These are phyloP conservation scores for Tenthredo notha DNA, from an alignment of 2,888 invertebrate species.

Conservation along the genomic window DNA sequence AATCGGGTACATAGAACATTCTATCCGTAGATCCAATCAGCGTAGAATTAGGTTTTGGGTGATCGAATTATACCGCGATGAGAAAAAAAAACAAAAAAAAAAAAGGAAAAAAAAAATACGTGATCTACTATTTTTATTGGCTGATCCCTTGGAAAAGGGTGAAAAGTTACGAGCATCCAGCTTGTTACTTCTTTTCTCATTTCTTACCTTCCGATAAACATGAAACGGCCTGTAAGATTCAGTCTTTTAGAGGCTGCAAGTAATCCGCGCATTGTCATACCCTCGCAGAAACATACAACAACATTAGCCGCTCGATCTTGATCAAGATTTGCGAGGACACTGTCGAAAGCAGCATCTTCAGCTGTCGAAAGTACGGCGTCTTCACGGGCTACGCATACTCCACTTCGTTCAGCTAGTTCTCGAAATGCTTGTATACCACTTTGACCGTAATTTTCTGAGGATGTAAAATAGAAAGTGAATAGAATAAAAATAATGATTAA, in stretches of 20 bases:
- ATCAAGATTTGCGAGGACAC: constrained; percentile 80
- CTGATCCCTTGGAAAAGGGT: not conserved
- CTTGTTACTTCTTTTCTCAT: not conserved
- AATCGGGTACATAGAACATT: not conserved
- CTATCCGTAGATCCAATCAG: not conserved
- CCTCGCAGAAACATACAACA: constrained; percentile 90
- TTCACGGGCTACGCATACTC: constrained; percentile 87
- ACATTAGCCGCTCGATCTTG: constrained; percentile 82
- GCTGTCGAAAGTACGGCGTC: constrained; percentile 83
- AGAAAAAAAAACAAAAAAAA: not conserved
- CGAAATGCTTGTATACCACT: constrained; percentile 88
- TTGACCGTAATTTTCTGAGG: constrained; percentile 88
- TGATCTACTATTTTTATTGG: not conserved
- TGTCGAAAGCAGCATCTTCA: constrained; percentile 81
- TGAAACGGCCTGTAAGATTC: constrained; percentile 81
- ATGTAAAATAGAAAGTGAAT: constrained; percentile 60
- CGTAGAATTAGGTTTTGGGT: not conserved
- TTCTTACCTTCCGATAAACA: constrained; percentile 84
- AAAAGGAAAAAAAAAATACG: not conserved
- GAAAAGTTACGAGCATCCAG: not conserved
- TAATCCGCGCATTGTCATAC: constrained; percentile 84
- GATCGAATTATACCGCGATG: not conserved
- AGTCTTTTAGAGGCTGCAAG: constrained; percentile 82
- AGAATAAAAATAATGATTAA: not conserved
- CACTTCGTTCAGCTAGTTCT: constrained; percentile 83